Evolutionary conservation across 2,113 vertebrate species (phyloP), one percentile per base, ranked within the genome.

Genomic region (Equus przewalskii): DNA sequence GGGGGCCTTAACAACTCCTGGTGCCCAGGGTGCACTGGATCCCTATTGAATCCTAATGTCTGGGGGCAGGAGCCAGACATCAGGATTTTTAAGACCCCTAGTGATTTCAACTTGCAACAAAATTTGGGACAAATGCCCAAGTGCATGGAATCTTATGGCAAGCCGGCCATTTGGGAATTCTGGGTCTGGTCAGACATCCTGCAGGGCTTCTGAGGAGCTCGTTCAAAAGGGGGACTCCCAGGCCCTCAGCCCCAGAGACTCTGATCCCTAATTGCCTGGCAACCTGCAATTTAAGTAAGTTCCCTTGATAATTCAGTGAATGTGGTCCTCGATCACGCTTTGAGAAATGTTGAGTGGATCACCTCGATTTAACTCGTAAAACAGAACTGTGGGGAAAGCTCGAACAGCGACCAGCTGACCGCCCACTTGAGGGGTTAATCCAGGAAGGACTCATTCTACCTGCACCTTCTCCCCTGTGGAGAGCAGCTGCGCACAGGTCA

Each of bases 11-110:
- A 76, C 82, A 83, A 78, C 19, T 69, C 54, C 62, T 16, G 28
- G 4, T 78, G 15, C 19, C 70, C 12, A n/a, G 41, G 14, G 28
- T 44, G 16, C 0, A 11, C 41, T 0, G 0, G 28, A 5, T n/a
- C 22, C 30, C 24, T 79, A 22, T 11, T n/a, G 33, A 69, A 65
- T 60, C 18, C 62, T 60, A 41, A 21, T 8, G 6, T 70, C 84
- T 81, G n/a, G 72, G 46, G 36, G 33, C 44, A 11, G 33, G 62
- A 70, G 62, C 18, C 24, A 89, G 62, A 41, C 21, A 22, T 8
- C 19, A 51, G 67, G 64, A 73, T 60, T 95, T 92, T 41, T 13
- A 33, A 72, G 76, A 83, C 81, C 33, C 13, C 14, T n/a, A 30
- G 28, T 22, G 15, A 85, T 76, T 89, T 12, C 26, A n/a, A 26